These are phyloP conservation scores for Brachionus sp. DNA, from an alignment of 1,140 invertebrate species.

Conservation along the genomic window DNA sequence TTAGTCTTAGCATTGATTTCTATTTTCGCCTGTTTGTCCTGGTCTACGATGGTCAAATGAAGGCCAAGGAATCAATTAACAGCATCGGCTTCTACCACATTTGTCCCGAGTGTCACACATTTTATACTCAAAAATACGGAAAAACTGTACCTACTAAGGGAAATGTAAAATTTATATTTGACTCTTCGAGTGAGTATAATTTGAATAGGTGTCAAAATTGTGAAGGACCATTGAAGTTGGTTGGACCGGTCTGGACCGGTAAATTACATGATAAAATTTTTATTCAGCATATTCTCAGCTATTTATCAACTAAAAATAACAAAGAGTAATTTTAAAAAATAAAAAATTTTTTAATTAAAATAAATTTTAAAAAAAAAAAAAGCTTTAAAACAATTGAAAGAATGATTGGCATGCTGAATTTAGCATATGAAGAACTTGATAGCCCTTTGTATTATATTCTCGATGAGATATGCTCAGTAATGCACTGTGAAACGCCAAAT, in stretches of 20 bases:
- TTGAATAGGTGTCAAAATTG: conserved; percentile 50
- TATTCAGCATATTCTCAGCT: conserved; percentile 63
- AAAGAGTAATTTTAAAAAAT: conserved; percentile 59
- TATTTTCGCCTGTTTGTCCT: conserved; percentile 91
- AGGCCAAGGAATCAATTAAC: conserved; percentile 77
- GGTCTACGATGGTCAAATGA: conserved; percentile 71
- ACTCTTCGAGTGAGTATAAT: conserved; percentile 16
- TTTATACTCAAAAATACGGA: conserved; percentile 74
- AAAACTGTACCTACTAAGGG: conserved; percentile 55
- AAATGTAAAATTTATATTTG: conserved; percentile 49
- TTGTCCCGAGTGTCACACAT: conserved; percentile 79
- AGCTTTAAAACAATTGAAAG: conserved; percentile 67
- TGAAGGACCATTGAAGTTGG: conserved; percentile 63
- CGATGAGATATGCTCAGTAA: conserved; percentile 65
- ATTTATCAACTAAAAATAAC: conserved; percentile 51
- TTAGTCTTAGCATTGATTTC: conserved; percentile 92
- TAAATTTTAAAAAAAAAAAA: not conserved
- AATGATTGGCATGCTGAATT: conserved; percentile 65
- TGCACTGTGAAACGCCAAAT: conserved; percentile 63
- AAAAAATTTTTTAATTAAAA: conserved; percentile 49
- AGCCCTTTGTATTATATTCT: conserved; percentile 80
- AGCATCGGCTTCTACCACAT: conserved; percentile 66
- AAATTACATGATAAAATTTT: conserved; percentile 77
- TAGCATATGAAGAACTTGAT: conserved; percentile 69
- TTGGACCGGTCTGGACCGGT: conserved; percentile 88